Conservation (phyloP, 2,113 vertebrate genomes). For the Galbula dea region DNA sequence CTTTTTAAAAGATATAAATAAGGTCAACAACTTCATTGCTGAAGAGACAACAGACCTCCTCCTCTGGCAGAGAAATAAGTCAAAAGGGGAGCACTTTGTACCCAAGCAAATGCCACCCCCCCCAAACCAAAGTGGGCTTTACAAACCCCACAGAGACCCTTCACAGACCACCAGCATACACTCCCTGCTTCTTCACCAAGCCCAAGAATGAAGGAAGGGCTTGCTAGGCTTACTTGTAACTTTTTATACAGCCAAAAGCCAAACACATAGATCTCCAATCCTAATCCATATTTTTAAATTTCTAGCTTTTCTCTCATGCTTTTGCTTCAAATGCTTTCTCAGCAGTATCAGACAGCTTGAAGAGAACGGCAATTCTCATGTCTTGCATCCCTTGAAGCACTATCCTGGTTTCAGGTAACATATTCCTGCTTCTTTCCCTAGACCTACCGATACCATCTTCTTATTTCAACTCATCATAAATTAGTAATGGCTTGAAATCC, state of each 20-base stretch:
- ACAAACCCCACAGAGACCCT: neutral
- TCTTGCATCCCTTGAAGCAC: neutral
- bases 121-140: neutral
- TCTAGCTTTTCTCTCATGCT: neutral
- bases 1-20: neutral
- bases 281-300: neutral
- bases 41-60: neutral
- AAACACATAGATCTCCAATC: neutral
- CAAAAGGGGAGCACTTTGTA: neutral
- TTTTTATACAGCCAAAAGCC: neutral
- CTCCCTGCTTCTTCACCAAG: neutral
- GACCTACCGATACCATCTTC: neutral
- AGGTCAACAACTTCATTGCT: neutral
- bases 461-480: constrained; percentile 1
- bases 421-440: neutral
- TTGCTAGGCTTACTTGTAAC: neutral
- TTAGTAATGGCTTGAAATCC: neutral
- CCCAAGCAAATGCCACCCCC: neutral
- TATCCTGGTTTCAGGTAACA: neutral
- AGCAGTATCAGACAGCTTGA: neutral
- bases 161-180: neutral
- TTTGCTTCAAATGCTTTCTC: neutral
- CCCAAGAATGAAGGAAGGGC: neutral
- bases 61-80: accelerated
- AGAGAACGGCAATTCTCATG: neutral